Conservation (phyloP, 2,888 invertebrate species). For the Agriopis marginaria region DNA sequence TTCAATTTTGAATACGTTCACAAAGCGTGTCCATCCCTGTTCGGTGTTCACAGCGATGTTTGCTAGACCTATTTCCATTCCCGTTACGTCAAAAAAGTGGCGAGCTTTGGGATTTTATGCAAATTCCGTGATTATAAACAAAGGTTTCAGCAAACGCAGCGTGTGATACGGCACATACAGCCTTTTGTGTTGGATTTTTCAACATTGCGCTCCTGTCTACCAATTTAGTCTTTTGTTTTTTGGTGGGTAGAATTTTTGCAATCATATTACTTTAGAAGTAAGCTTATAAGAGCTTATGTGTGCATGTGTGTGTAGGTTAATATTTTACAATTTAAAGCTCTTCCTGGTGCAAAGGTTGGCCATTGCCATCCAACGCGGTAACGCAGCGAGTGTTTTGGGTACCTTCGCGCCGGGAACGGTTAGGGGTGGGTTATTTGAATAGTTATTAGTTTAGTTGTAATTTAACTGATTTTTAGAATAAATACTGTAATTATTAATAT, state of each 20-base stretch:
- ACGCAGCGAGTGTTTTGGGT: too few relatives aligned
- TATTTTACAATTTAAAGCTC: too few relatives aligned
- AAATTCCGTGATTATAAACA: constrained; percentile 62
- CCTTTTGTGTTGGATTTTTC: constrained; percentile 42
- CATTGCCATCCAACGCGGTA: too few relatives aligned
- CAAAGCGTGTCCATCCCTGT: constrained; percentile 44
- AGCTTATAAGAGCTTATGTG: too few relatives aligned
- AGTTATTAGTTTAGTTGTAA: too few relatives aligned
- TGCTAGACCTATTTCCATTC: constrained; percentile 55
- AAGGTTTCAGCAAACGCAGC: constrained; percentile 52
- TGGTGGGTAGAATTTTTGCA: background rate
- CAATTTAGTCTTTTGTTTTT: constrained; percentile 1
- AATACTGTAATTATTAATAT: too few relatives aligned
- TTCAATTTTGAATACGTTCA: constrained; percentile 61
- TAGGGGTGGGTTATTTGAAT: too few relatives aligned
- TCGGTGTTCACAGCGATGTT: constrained; percentile 48
- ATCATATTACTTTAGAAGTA: background rate
- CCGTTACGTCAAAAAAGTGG: constrained; percentile 53
- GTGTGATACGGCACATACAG: constrained; percentile 30
- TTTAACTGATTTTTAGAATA: too few relatives aligned
- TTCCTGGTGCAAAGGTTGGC: too few relatives aligned
- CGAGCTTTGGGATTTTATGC: constrained; percentile 58
- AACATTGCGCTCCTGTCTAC: constrained; percentile 38
- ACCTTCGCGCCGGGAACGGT: too few relatives aligned
- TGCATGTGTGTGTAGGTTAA: too few relatives aligned